Base-by-base conservation (phyloP, 2,113 vertebrate genomes). In the Pteropus alecto region DNA sequence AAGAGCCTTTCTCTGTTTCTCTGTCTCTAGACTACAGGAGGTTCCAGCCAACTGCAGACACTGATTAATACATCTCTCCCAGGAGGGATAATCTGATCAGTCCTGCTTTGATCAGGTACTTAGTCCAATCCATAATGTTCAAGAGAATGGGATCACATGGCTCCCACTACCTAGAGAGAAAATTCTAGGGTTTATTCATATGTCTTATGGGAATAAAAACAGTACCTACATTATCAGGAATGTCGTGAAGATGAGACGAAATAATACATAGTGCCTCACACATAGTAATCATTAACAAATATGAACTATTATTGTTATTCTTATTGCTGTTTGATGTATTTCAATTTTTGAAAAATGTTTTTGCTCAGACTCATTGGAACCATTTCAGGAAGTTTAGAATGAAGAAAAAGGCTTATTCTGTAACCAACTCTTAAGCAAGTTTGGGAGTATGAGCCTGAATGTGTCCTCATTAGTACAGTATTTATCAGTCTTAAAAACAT, bases 401-500 rank as follows among this genome's bases (percentile, higher is more conserved):
- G 68, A 86, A 67, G 38, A 43, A 93, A 73, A 58, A 85, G 28
- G 24, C 35, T 95, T 88, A 87, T 65, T 97, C 46, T 86, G 30
- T 65, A 94, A 83, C 24, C 9, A 83, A 7, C 54, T 89, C 54
- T 90, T 56, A 73, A 83, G 77, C 41, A 2, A 30, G 19, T 68
- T 93, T 82, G 54, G 65, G 76, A 86, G 79, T 74, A 3, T 67
- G 46, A 86, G 41, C 41, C 56, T 89, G 56, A 41, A 60, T 65
- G 15, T 68, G 8, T 88, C 65, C 67, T 94, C 58, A 1, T 74
- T 70, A 93, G 61, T 46, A 30, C 24, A 26, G 46, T 30, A 84
- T 87, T 68, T 95, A 41, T 96, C 67, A 33, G 38, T 79, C 90
- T 96, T 81, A 22, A 58, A 96, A 70, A 54, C 65, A 4, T 70